Evolutionary conservation across 2,113 vertebrate genomes (phyloP), one percentile per base, ranked within the genome.

Genomic region (Mirza zaza): DNA sequence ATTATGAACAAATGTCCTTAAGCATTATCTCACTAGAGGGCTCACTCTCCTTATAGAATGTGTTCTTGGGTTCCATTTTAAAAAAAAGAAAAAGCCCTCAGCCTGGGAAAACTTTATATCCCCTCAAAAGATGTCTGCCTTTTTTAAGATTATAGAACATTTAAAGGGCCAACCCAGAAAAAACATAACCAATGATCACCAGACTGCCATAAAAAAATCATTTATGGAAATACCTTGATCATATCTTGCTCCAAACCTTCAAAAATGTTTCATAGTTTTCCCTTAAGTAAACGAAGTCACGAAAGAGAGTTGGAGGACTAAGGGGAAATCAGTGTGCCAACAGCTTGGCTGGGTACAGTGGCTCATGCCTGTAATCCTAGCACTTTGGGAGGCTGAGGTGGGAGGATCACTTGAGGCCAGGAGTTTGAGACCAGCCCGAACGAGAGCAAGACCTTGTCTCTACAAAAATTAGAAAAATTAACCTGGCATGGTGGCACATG

Each of bases 1-100:
- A 70, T 91, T 73, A 39, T 36, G 42, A 73, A 50, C 48, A 52
- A 86, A 87, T 57, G 48, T 91, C 63, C 70, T 97, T 91, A 87
- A 65, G n/a, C 13, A 27, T 89, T 91, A 90, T 97, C 97, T 97
- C 96, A 95, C 96, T 97, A 96, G 95, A 96, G 96, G 97, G 96
- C 97, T 93, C 95, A 97, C 92, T 97, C 50, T 75, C 70, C 95
- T 97, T 65, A 68, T 61, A 85, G 50, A 96, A 92, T 83, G 8
- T 68, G 8, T 80, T 92, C 85, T 83, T 88, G 7, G 39, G 32
- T 90, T 95, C 76, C 36, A 39, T 63, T 70, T 3, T 67, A 82
- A 61, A 20, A 17, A 55, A 55, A 55, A 55, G 52, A 55, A 55
- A 91, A 67, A 87, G 23, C 2, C 13, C 34, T 12, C 70, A 42